Percentiles rank a stretch among this genome's conserved stretches.
Conservation (phyloP, 2,113 vertebrate genomes). For the Leiothrix lutea region DNA sequence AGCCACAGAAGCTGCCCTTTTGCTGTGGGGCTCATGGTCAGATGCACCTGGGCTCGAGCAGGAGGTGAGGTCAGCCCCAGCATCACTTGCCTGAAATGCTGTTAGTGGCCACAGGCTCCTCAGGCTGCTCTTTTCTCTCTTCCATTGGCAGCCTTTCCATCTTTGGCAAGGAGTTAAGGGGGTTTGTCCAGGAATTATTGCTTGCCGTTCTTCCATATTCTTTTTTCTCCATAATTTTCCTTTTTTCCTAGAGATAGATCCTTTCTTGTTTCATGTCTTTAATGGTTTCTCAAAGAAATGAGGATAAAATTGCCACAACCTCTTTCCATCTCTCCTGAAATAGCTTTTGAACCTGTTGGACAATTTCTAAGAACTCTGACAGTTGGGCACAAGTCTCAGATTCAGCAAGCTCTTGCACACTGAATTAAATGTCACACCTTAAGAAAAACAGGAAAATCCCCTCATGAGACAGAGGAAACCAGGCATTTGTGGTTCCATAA, state of each 20-base stretch:
- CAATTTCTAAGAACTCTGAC: neutral
- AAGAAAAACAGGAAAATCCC: neutral
- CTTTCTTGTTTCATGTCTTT: neutral
- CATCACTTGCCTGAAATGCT: neutral
- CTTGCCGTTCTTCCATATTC: neutral
- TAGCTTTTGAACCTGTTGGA: neutral
- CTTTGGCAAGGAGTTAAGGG: neutral
- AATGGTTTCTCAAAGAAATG: neutral
- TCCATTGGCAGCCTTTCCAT: neutral
- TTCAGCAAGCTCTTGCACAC: neutral
- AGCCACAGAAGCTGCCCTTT: neutral
- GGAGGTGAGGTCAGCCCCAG: neutral
- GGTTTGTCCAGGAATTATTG: neutral
- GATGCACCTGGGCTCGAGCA: rapidly evolving
- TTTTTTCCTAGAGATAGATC: neutral
- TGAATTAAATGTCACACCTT: neutral
- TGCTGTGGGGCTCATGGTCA: rapidly evolving
- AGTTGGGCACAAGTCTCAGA: neutral
- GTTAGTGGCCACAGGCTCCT: neutral
- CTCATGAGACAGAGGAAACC: neutral
- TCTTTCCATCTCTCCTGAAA: neutral
- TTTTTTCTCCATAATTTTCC: neutral
- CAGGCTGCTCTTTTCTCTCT: neutral
- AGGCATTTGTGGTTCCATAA: neutral
- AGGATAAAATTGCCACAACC: neutral